phyloP scores from a whole-genome alignment of 2,797 vertebrate species.

The Manis crassicaudata region DNA sequence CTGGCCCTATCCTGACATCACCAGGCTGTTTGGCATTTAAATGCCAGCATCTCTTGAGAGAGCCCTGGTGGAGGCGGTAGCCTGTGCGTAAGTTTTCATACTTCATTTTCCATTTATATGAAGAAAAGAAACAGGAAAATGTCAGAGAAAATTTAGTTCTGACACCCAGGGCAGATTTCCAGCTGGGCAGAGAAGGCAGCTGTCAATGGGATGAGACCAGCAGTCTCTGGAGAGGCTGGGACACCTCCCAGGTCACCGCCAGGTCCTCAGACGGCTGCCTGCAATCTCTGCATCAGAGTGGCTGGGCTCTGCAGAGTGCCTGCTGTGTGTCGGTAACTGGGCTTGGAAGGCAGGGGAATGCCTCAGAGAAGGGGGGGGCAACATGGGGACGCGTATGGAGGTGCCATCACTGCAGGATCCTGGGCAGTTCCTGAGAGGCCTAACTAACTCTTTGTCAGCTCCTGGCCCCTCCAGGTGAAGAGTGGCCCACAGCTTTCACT shows the following conservation, averaged over 20 bases:
- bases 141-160: conserved; percentile 6
- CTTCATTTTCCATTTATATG: conserved; percentile 47
- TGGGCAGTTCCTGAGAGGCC: not conserved
- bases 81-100: conserved; percentile 11
- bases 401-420: not conserved
- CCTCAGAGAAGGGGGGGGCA: not conserved
- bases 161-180: not conserved
- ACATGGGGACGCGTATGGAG: not conserved
- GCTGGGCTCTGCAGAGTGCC: not conserved
- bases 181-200: not conserved
- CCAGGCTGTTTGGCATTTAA: conserved; percentile 70
- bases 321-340: not conserved
- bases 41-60: conserved; percentile 65
- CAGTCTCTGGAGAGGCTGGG: not conserved
- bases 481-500: not conserved
- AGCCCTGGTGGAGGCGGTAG: not conserved
- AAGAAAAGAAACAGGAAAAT: conserved; percentile 13
- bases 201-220: not conserved
- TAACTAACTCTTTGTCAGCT: not conserved
- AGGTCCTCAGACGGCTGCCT: not conserved
- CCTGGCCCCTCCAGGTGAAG: not conserved
- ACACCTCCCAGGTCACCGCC: not conserved
- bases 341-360: not conserved
- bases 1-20: conserved; percentile 36
- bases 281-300: no score